Percentiles rank a stretch among this genome's conserved stretches.
Conservation (phyloP, 2,888 invertebrate genomes). For the Erebia epiphron region DNA sequence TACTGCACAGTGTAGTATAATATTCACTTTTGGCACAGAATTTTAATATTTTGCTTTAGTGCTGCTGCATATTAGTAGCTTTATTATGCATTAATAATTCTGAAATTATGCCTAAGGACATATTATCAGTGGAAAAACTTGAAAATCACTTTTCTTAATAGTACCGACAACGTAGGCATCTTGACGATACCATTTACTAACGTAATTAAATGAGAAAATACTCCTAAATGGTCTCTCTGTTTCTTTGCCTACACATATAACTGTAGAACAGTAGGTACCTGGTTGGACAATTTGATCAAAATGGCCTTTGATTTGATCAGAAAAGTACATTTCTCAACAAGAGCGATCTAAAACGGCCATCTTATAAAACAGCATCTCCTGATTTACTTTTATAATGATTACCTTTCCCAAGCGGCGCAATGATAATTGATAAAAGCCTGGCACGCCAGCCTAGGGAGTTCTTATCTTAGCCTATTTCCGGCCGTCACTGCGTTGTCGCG, state of each 20-base stretch:
- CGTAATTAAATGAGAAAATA: too few species aligned
- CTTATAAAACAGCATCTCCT: constrained; percentile 48
- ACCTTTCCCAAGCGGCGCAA: constrained; percentile 71
- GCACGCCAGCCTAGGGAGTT: constrained; percentile 70
- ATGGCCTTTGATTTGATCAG: not conserved
- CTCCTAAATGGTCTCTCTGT: too few species aligned
- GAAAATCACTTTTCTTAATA: not conserved
- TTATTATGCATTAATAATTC: too few species aligned
- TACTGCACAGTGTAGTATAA: constrained; percentile 12
- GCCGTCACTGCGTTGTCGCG: constrained; percentile 73
- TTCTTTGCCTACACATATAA: too few species aligned
- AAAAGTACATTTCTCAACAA: not conserved
- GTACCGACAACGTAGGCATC: not conserved
- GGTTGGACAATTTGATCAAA: not conserved
- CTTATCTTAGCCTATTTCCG: constrained; percentile 80
- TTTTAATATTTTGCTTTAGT: not conserved
- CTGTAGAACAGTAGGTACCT: not conserved
- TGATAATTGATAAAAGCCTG: constrained; percentile 76
- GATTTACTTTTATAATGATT: constrained; percentile 78
- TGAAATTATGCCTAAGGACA: not conserved
- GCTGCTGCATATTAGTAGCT: not conserved
- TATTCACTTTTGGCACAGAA: constrained; percentile 2
- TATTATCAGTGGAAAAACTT: not conserved
- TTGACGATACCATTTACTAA: too few species aligned
- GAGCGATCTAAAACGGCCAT: constrained; percentile 8